Conservation (phyloP, 2,113 vertebrate genomes). For the Lepisosteus osseus region DNA sequence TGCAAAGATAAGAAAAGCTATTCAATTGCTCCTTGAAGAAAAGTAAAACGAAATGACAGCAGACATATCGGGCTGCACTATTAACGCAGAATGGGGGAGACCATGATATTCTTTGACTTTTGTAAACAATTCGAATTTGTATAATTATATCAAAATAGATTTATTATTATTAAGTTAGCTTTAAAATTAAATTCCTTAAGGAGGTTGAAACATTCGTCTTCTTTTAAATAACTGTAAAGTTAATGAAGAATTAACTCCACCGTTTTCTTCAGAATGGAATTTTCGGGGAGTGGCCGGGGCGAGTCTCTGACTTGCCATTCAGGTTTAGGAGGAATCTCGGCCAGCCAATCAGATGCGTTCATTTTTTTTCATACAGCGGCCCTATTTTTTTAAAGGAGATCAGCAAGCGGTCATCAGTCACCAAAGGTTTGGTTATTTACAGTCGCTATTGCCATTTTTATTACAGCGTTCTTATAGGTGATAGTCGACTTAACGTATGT, state of each 20-base stretch:
- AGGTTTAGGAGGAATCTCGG: slow-evolving; percentile 14
- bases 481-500: too few species aligned
- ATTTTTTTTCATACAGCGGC: slow-evolving; percentile 4
- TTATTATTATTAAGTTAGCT: background rate
- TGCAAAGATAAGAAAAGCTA: background rate
- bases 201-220: background rate
- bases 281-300: slow-evolving; percentile 31
- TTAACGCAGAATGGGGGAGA: background rate
- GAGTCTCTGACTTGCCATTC: slow-evolving; percentile 45
- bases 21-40: background rate
- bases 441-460: too few species aligned
- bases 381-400: slow-evolving; percentile 28
- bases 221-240: background rate
- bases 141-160: background rate
- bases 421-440: too few species aligned
- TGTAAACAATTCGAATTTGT: background rate
- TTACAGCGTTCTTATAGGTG: too few species aligned
- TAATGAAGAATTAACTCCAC: background rate
- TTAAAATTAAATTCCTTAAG: background rate
- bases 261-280: slow-evolving; percentile 26
- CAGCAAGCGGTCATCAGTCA: too few species aligned
- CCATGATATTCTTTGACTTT: background rate
- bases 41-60: slow-evolving; percentile 5
- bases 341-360: slow-evolving; percentile 44
- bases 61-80: slow-evolving; percentile 8